A percentile compares a stretch with the other conserved stretches of the same genome.
Conservation (phyloP, 2,113 vertebrate genomes). For the Macrotis lagotis region DNA sequence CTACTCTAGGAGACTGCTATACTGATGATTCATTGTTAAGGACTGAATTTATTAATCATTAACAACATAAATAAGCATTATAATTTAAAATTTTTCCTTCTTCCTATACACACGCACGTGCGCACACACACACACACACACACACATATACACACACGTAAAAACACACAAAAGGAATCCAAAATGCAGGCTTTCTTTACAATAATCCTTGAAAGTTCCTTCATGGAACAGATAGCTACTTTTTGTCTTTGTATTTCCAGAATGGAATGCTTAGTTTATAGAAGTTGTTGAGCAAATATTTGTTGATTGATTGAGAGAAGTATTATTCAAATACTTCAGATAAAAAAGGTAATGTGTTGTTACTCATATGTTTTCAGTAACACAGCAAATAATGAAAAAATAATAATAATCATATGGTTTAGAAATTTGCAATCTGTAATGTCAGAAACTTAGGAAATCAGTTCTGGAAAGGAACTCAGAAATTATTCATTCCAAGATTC, state of each 20-base stretch:
- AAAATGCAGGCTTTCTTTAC: neutral
- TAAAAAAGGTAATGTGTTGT: neutral
- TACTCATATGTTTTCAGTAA: no score
- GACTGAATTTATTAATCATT: neutral
- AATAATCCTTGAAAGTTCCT: neutral
- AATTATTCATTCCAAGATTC: neutral
- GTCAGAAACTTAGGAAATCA: neutral
- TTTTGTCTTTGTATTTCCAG: neutral
- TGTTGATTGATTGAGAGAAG: neutral
- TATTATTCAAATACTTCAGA: neutral
- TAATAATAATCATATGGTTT: neutral
- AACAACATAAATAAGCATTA: neutral
- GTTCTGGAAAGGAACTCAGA: neutral
- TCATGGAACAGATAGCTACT: neutral
- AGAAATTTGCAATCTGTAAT: neutral
- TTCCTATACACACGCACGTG: neutral
- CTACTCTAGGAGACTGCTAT: neutral
- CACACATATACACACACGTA: neutral
- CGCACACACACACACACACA: neutral
- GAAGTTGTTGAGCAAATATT: neutral
- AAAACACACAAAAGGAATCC: no score
- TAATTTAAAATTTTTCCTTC: neutral
- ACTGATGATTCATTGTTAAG: neutral
- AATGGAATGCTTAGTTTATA: neutral
- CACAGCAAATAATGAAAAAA: no score